A percentile compares a stretch with the other conserved stretches of the same genome.
Evolutionary conservation across 1,140 invertebrate species (phyloP).

Genomic region (Drepana arcuata): DNA sequence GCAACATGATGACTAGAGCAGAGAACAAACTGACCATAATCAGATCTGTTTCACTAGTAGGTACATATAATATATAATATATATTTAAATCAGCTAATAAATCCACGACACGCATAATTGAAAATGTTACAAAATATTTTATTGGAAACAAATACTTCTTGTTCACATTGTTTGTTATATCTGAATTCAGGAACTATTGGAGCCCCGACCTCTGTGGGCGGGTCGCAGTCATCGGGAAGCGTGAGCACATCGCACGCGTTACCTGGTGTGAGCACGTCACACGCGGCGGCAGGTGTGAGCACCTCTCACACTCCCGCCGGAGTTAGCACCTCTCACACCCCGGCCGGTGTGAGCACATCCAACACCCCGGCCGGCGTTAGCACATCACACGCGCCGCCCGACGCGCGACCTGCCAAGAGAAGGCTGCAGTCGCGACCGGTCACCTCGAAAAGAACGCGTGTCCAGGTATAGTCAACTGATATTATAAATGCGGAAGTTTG

Average conservation of each 20-base stretch:
- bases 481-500: too few relatives aligned
- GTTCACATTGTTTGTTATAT: too few relatives aligned
- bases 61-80: too few relatives aligned
- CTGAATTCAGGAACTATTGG: too few relatives aligned
- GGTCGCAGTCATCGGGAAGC: slow-evolving; percentile 9
- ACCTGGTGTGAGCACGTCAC: slow-evolving; percentile 15
- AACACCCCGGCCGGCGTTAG: slow-evolving; percentile 25
- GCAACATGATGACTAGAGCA: too few relatives aligned
- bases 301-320: slow-evolving; percentile 15
- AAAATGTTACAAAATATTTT: too few relatives aligned
- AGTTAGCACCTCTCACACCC: slow-evolving; percentile 16
- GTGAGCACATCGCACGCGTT: slow-evolving; percentile 15
- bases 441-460: slow-evolving; percentile 44
- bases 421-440: slow-evolving; percentile 41
- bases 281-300: slow-evolving; percentile 12
- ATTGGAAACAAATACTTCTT: too few relatives aligned
- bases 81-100: too few relatives aligned
- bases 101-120: too few relatives aligned
- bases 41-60: too few relatives aligned
- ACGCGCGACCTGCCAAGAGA: slow-evolving; percentile 40
- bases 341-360: slow-evolving; percentile 18
- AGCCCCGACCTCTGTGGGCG: slow-evolving; percentile 10
- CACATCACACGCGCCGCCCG: slow-evolving; percentile 28
- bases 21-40: too few relatives aligned
- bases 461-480: slow-evolving; percentile 53